A percentile compares a stretch with the other conserved stretches of the same genome.
phyloP scores from a whole-genome alignment of 2,797 vertebrate species.

The Premnoplex brunnescens region DNA sequence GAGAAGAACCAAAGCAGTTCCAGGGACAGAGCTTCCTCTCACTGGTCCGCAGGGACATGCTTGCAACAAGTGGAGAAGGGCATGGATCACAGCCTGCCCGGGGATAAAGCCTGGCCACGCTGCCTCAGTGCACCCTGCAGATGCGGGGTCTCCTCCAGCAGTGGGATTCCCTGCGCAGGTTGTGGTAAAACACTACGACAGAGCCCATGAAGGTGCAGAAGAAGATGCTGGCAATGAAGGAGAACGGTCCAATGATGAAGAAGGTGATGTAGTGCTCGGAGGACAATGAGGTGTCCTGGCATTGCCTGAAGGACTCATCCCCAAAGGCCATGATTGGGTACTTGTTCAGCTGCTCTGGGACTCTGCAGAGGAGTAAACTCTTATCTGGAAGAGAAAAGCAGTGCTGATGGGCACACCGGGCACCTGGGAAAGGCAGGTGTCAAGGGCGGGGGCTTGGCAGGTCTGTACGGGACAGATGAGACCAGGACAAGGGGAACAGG shows the following conservation, averaged over 20 bases:
- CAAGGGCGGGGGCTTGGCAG: neutral
- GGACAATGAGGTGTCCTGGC: slow-evolving; percentile 10
- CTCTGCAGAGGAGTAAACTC: slow-evolving; percentile 57
- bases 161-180: neutral
- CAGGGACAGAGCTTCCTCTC: neutral
- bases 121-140: neutral
- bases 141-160: neutral
- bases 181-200: slow-evolving; percentile 2
- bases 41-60: neutral
- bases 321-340: slow-evolving; percentile 64
- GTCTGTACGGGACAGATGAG: neutral
- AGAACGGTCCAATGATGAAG: slow-evolving; percentile 64
- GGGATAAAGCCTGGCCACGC: neutral
- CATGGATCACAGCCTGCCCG: neutral
- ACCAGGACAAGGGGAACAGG: neutral
- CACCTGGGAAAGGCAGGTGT: neutral
- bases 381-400: slow-evolving; percentile 64
- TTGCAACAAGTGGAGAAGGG: neutral
- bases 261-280: slow-evolving; percentile 48
- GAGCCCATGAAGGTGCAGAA: slow-evolving; percentile 68
- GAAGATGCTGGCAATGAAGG: slow-evolving; percentile 74
- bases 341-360: slow-evolving; percentile 45
- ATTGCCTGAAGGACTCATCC: slow-evolving; percentile 72
- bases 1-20: neutral
- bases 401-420: neutral